Evolutionary conservation across 2,113 vertebrate species (phyloP).

Genomic region (Saguinus midas): DNA sequence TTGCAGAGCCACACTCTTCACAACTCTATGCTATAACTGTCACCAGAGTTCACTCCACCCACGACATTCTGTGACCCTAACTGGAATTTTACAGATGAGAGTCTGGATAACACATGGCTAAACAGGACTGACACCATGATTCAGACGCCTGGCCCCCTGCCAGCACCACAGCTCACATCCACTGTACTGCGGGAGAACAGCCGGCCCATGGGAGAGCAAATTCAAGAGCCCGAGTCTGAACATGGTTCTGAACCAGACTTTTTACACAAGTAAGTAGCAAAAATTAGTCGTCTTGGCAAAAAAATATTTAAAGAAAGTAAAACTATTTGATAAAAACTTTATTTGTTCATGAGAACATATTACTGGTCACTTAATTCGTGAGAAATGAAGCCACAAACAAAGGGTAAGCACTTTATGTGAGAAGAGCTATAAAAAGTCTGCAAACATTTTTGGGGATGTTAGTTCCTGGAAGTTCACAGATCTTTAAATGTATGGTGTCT

Average conservation of each 20-base stretch:
- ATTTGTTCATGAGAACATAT: not conserved
- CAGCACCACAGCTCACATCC: constrained; percentile 96
- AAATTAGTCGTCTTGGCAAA: not conserved
- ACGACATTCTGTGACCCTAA: not conserved
- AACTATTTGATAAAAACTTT: not conserved
- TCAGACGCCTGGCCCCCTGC: constrained; percentile 93
- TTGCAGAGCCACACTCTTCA: not conserved
- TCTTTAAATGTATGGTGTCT: not conserved
- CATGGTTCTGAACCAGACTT: constrained; percentile 97
- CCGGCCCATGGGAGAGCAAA: constrained; percentile 93
- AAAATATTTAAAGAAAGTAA: constrained; percentile 10
- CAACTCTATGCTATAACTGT: not conserved
- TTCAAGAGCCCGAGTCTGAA: constrained; percentile 96
- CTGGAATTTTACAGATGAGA: constrained; percentile 90
- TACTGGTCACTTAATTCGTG: not conserved
- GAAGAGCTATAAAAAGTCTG: not conserved
- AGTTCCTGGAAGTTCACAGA: not conserved
- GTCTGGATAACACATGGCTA: constrained; percentile 95
- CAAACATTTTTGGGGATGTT: not conserved
- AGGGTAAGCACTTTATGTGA: not conserved
- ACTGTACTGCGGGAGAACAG: constrained; percentile 97
- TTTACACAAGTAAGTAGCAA: constrained; percentile 93
- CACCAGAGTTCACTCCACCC: not conserved
- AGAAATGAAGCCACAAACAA: not conserved
- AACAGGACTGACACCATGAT: constrained; percentile 94